phyloP scores from a whole-genome alignment of 2,888 invertebrate species.

The Pasiphila rectangulata region DNA sequence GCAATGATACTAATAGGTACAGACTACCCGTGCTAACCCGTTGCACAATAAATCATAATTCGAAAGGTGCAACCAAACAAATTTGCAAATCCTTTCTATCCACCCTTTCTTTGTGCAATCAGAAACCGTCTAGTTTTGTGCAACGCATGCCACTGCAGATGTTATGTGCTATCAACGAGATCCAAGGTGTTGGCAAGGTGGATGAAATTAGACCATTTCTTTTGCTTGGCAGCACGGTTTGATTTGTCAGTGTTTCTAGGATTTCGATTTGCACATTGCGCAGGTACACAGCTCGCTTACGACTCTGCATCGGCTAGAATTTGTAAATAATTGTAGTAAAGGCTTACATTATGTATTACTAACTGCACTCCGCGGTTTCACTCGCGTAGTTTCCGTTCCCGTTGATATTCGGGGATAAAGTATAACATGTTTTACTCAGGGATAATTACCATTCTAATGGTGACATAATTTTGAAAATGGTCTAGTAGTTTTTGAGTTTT shows the following conservation, averaged over 20 bases:
- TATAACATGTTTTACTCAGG: no score
- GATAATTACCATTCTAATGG: no score
- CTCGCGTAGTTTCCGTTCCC: no score
- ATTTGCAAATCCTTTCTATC: constrained; percentile 52
- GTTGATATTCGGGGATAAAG: no score
- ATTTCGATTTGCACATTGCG: background rate
- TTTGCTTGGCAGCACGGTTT: background rate
- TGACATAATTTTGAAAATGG: no score
- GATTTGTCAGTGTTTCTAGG: background rate
- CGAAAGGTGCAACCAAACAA: constrained; percentile 49
- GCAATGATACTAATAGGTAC: no score
- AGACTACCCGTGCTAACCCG: constrained; percentile 9
- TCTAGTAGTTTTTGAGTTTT: no score
- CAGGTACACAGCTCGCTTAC: no score
- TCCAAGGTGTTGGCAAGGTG: constrained; percentile 6
- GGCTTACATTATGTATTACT: no score
- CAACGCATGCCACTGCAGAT: constrained; percentile 55
- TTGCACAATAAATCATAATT: constrained; percentile 37
- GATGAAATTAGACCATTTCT: background rate
- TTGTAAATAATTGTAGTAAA: no score
- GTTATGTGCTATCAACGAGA: constrained; percentile 1
- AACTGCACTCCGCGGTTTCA: no score
- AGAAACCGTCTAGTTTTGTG: constrained; percentile 43
- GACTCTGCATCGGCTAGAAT: no score
- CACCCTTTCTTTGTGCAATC: constrained; percentile 62